Base-by-base conservation (phyloP, 2,113 vertebrate species). In the Pan troglodytes region DNA sequence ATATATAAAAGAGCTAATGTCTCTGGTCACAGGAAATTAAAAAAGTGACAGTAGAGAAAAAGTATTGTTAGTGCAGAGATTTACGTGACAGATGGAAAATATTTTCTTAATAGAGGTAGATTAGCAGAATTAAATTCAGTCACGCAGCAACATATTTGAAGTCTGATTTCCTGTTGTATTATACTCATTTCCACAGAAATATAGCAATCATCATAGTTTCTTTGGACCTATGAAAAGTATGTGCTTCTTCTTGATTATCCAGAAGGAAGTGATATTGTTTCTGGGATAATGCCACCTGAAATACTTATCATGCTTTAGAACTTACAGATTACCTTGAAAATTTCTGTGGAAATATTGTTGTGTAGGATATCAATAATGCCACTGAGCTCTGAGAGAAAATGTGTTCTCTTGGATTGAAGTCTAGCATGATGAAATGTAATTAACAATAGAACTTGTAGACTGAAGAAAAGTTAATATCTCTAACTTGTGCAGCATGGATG, bases 1-100 rank as follows among this genome's bases (percentile, higher is more conserved):
- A 35, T 75, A 61, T 3, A 27, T 88, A 32, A 40, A 35, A 61
- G 45, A 85, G 13, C 40, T 73, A 67, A 57, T 50, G 32, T 82
- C 64, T 88, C 20, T 32, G 52, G 64, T 72, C 52, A 78, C 6
- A 91, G 82, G 40, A 96, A 88, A 72, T 76, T 80, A 55, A 55
- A 20, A 94, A 78, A 3, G 27, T 76, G 59, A 59, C 27, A 87
- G 48, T 22, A 23, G 13, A 94, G 12, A 76, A 11, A 57, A 38
- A 38, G 20, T 14, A 25, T 64, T 90, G 13, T 70, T 80, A 27
- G 14, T 68, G 17, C 4, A 35, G 48, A 94, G 61, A 87, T 2
- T 70, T 73, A 68, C 1, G 7, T n/a, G 48, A 32, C 2, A 73
- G 22, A 70, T 73, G 13, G 22, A 92, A 81, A 96, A 23, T 45